Evolutionary conservation across 2,797 vertebrate genomes (phyloP).

Genomic region (Bovichtus diacanthus): DNA sequence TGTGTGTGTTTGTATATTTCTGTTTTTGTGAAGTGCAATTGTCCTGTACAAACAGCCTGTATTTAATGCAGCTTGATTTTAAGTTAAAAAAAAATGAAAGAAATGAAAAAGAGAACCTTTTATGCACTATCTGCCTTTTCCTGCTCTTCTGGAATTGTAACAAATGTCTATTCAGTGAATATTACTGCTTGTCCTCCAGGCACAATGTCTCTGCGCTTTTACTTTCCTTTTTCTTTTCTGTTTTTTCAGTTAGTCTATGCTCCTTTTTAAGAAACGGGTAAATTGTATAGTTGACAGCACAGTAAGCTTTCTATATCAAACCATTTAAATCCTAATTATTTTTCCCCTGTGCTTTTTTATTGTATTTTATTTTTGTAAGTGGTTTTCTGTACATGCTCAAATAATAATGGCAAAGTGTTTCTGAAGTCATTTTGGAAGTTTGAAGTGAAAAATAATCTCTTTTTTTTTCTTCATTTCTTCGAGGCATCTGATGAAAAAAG

Average conservation of each 20-base stretch:
- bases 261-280: slow-evolving; percentile 86
- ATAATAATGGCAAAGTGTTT: slow-evolving; percentile 67
- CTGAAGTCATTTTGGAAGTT: slow-evolving; percentile 61
- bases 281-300: slow-evolving; percentile 87
- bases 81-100: slow-evolving; percentile 85
- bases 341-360: slow-evolving; percentile 47
- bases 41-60: slow-evolving; percentile 96
- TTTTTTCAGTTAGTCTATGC: slow-evolving; percentile 74
- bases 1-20: slow-evolving; percentile 99
- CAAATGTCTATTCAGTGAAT: slow-evolving; percentile 84
- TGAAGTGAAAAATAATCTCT: slow-evolving; percentile 43
- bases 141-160: slow-evolving; percentile 89
- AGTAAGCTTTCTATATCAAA: slow-evolving; percentile 86
- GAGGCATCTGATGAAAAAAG: slow-evolving; percentile 44
- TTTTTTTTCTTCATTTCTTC: slow-evolving; percentile 42
- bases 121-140: slow-evolving; percentile 92
- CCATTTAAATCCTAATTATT: slow-evolving; percentile 76
- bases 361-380: slow-evolving; percentile 75
- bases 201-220: slow-evolving; percentile 72
- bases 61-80: slow-evolving; percentile 89
- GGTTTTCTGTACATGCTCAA: slow-evolving; percentile 76
- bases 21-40: slow-evolving; percentile 98
- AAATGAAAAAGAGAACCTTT: slow-evolving; percentile 83
- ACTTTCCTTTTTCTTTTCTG: slow-evolving; percentile 47
- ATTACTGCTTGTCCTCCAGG: slow-evolving; percentile 82